phyloP scores from a whole-genome alignment of 2,113 vertebrate genomes.

The Elephas maximus region DNA sequence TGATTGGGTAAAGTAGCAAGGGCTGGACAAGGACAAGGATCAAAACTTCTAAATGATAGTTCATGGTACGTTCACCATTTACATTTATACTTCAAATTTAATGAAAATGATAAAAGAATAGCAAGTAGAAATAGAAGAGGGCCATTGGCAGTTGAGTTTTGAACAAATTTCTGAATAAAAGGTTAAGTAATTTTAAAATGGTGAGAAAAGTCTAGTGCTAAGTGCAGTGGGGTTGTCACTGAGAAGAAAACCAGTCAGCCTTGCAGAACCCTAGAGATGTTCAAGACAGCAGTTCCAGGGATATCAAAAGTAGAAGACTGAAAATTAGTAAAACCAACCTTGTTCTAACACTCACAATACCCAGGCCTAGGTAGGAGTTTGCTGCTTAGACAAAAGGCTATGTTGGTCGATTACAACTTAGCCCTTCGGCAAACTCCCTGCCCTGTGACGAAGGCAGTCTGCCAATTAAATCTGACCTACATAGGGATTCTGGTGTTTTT shows the following conservation, averaged over 20 bases:
- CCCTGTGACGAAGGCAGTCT: background rate
- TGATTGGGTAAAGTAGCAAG: background rate
- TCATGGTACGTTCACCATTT: background rate
- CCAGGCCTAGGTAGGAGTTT: too few relatives aligned
- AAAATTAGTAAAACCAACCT: background rate
- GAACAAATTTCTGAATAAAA: background rate
- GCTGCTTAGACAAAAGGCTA: background rate
- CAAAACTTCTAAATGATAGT: too few relatives aligned
- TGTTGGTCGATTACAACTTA: background rate
- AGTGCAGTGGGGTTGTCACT: background rate
- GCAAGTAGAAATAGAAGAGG: background rate
- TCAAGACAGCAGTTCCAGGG: background rate
- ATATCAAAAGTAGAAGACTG: rapidly evolving
- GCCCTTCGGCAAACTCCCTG: background rate
- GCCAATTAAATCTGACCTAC: background rate
- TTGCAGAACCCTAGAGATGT: background rate
- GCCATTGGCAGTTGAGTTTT: background rate
- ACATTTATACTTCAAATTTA: background rate
- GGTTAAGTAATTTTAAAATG: too few relatives aligned
- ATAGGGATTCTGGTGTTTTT: background rate
- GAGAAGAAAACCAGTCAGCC: background rate
- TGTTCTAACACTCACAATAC: background rate
- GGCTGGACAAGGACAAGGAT: too few relatives aligned
- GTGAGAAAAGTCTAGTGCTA: background rate
- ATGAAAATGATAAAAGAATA: background rate